A percentile compares a stretch with the other conserved stretches of the same genome.
Evolutionary conservation across 2,797 vertebrate species (phyloP).

Genomic region (Argentina silus): DNA sequence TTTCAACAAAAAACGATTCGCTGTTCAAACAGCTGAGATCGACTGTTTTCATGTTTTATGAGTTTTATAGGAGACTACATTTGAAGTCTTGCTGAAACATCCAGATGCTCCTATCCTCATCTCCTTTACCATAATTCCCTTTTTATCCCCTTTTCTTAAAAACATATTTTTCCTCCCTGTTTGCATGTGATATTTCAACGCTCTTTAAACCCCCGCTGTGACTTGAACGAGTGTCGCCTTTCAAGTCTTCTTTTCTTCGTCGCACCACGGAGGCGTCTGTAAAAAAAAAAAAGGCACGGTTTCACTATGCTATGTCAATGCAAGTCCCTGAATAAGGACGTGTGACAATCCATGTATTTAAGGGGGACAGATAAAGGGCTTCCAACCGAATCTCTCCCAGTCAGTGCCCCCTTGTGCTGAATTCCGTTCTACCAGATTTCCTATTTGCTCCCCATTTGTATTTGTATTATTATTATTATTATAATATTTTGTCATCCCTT

Average conservation of each 20-base stretch:
- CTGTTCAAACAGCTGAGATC: neutral
- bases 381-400: conserved; percentile 15
- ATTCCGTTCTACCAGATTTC: conserved; percentile 29
- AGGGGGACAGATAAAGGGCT: conserved; percentile 22
- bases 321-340: neutral
- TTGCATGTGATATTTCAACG: conserved; percentile 26
- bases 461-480: conserved; percentile 9
- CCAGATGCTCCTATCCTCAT: neutral
- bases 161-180: conserved; percentile 7
- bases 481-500: conserved; percentile 7
- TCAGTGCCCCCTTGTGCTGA: conserved; percentile 8
- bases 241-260: conserved; percentile 14
- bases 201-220: conserved; percentile 37
- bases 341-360: conserved; percentile 2
- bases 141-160: neutral
- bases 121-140: neutral
- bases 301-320: conserved; percentile 16
- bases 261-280: neutral
- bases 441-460: conserved; percentile 21
- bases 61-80: conserved; percentile 7
- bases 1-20: neutral
- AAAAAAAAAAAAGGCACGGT: conserved; percentile 30
- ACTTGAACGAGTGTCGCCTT: conserved; percentile 24
- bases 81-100: conserved; percentile 7
- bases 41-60: neutral